Percentiles rank a stretch among this genome's conserved stretches.
phyloP scores from a whole-genome alignment of 2,888 invertebrate genomes.

The Amorpha juglandis region DNA sequence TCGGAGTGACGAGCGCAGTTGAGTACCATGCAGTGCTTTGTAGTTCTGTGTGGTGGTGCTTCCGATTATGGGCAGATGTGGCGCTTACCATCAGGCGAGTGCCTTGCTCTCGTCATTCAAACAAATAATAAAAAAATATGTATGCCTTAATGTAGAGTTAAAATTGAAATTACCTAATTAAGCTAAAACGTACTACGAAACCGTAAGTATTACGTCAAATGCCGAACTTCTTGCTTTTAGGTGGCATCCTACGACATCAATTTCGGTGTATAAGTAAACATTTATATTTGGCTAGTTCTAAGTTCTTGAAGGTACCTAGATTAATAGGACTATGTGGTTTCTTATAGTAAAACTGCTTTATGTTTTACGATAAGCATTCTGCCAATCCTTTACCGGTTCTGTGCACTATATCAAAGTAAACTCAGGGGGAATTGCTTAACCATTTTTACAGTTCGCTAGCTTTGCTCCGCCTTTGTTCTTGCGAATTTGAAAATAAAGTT shows the following conservation, averaged over 20 bases:
- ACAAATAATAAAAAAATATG: too few relatives aligned
- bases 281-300: too few relatives aligned
- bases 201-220: neutral
- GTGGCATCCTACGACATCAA: neutral
- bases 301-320: neutral
- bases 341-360: neutral
- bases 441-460: conserved; percentile 36
- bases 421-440: conserved; percentile 37
- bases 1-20: too few relatives aligned
- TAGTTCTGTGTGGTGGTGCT: too few relatives aligned
- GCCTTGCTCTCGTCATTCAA: too few relatives aligned
- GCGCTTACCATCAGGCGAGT: too few relatives aligned
- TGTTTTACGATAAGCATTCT: neutral
- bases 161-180: neutral
- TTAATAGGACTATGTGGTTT: neutral
- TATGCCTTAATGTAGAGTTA: neutral
- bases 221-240: neutral
- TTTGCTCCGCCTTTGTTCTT: conserved; percentile 13
- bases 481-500: conserved; percentile 12
- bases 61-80: too few relatives aligned
- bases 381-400: conserved; percentile 15
- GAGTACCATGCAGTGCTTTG: too few relatives aligned
- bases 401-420: conserved; percentile 39
- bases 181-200: neutral
- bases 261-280: neutral